These are phyloP conservation scores for Thera obeliscata DNA, from an alignment of 2,888 invertebrate species.

Conservation along the genomic window DNA sequence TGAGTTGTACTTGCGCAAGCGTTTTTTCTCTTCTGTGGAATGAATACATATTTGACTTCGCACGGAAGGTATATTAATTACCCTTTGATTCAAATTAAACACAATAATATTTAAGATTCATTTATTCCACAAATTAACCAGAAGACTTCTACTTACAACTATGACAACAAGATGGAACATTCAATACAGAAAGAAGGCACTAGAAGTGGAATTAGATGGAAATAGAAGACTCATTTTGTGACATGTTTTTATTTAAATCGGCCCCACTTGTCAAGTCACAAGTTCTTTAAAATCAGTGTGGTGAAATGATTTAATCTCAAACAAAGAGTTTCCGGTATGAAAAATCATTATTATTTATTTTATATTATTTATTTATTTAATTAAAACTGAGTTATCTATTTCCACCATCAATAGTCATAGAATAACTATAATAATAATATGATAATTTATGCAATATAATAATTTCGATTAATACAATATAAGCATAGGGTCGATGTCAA, in stretches of 20 bases:
- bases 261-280: not conserved
- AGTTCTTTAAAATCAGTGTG: not conserved
- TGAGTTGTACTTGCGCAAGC: no score
- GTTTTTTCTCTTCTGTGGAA: no score
- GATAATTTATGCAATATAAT: not conserved
- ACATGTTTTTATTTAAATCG: no score
- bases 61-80: no score
- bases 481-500: not conserved
- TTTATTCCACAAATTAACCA: constrained; percentile 38
- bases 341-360: no score
- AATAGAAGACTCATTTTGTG: not conserved
- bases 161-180: constrained; percentile 34
- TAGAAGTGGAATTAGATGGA: constrained; percentile 12
- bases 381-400: not conserved
- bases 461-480: not conserved
- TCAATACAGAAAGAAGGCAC: constrained; percentile 31
- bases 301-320: no score
- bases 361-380: no score
- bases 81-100: constrained; percentile 5
- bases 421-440: not conserved
- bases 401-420: not conserved
- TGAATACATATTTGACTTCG: no score
- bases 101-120: constrained; percentile 28
- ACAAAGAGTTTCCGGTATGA: no score
- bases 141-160: constrained; percentile 37